These are phyloP conservation scores for Fragum whitleyi DNA, from an alignment of 2,888 invertebrate genomes.

Conservation along the genomic window DNA sequence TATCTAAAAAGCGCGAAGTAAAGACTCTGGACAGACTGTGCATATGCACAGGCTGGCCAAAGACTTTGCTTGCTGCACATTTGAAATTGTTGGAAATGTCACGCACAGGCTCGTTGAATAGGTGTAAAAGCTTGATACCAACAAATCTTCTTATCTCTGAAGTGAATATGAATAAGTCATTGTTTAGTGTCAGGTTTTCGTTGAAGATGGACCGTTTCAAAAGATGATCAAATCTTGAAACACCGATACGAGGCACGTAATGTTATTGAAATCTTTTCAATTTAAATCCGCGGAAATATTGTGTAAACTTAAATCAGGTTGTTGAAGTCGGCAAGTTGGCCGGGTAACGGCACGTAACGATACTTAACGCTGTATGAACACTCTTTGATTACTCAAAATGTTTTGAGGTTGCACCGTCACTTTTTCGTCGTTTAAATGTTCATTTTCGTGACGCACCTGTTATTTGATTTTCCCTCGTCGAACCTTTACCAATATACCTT, in stretches of 20 bases:
- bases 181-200: no score
- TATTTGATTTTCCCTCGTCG: not conserved
- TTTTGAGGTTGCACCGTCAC: slow-evolving; percentile 19
- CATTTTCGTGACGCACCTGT: slow-evolving; percentile 23
- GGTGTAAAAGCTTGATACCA: no score
- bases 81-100: no score
- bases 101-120: no score
- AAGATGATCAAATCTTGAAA: not conserved
- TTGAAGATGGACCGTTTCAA: not conserved
- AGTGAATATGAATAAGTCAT: no score
- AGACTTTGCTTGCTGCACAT: no score
- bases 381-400: not conserved
- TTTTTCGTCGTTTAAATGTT: slow-evolving; percentile 16
- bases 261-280: slow-evolving; percentile 22
- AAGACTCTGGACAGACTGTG: no score
- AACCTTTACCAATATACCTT: not conserved
- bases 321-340: not conserved
- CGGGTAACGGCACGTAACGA: slow-evolving; percentile 2
- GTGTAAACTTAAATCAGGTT: slow-evolving; percentile 21
- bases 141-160: no score
- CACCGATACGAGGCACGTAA: slow-evolving; percentile 1
- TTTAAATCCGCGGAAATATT: slow-evolving; percentile 2
- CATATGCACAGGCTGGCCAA: no score
- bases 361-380: slow-evolving; percentile 3
- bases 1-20: no score